These are phyloP conservation scores for Myiagra hebetior DNA, from an alignment of 2,113 vertebrate genomes.

Conservation along the genomic window DNA sequence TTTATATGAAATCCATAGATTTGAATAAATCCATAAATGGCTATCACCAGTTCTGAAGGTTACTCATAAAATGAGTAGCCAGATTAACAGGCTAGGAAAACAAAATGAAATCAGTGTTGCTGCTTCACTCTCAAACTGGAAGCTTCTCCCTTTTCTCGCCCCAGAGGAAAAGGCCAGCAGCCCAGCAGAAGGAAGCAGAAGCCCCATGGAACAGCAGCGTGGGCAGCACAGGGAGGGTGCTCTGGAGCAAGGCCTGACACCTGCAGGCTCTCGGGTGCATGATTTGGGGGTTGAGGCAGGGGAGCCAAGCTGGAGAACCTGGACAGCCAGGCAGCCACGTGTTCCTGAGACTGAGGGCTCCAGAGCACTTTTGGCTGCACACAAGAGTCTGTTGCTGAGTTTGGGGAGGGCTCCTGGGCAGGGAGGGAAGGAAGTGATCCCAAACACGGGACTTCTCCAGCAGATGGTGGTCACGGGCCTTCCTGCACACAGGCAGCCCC, in stretches of 20 bases:
- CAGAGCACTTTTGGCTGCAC: neutral
- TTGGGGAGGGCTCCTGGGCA: neutral
- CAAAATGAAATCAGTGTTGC: neutral
- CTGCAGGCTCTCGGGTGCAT: neutral
- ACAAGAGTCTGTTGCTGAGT: neutral
- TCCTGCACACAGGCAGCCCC: neutral
- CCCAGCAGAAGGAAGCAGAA: neutral
- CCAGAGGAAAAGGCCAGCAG: neutral
- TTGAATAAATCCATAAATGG: neutral
- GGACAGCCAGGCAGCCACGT: neutral
- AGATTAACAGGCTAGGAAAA: neutral
- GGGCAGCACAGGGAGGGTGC: neutral
- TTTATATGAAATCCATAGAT: neutral
- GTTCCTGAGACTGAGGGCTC: neutral
- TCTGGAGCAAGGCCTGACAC: neutral
- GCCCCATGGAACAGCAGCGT: neutral
- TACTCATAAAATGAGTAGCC: neutral
- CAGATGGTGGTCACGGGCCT: conserved; percentile 44
- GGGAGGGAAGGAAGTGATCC: neutral
- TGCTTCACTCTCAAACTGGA: neutral
- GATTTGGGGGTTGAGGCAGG: neutral
- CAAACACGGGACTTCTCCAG: neutral
- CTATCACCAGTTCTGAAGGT: neutral
- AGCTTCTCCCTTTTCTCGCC: neutral
- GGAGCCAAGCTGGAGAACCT: neutral